Conservation (phyloP, 2,888 invertebrate genomes). For the Lymantria dispar region DNA sequence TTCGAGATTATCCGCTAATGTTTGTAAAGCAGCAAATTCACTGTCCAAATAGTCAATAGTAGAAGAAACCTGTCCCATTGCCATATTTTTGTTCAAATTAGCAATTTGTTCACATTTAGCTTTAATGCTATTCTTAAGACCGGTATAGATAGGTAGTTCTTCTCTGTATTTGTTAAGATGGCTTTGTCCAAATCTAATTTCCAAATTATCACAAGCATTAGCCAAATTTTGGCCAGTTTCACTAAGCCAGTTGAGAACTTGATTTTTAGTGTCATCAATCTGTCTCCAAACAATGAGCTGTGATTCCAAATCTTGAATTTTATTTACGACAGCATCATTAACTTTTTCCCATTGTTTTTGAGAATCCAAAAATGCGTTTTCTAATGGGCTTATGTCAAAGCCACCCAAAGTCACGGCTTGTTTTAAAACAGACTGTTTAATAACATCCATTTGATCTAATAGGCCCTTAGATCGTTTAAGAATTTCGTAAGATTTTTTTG, state of each 20-base stretch:
- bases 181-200: constrained; percentile 90
- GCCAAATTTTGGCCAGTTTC: constrained; percentile 90
- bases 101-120: constrained; percentile 91
- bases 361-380: constrained; percentile 83
- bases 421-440: constrained; percentile 87
- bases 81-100: constrained; percentile 87
- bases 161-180: constrained; percentile 92
- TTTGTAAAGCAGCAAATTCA: constrained; percentile 89
- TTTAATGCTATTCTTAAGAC: constrained; percentile 89
- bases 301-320: constrained; percentile 91
- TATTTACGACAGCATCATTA: constrained; percentile 87
- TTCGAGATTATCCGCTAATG: constrained; percentile 88
- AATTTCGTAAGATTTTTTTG: constrained; percentile 88
- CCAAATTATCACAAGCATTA: constrained; percentile 89
- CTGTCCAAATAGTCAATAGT: constrained; percentile 86
- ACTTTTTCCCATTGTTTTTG: constrained; percentile 87
- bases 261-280: constrained; percentile 92
- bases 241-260: constrained; percentile 91
- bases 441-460: constrained; percentile 90
- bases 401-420: constrained; percentile 86
- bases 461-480: constrained; percentile 88
- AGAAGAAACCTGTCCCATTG: constrained; percentile 86
- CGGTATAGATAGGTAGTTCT: constrained; percentile 90
- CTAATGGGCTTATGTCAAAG: constrained; percentile 83
- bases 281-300: constrained; percentile 97